Evolutionary conservation across 2,797 vertebrate genomes (phyloP), one percentile per base, ranked within the genome.

Genomic region (Megalops cyprinoides): DNA sequence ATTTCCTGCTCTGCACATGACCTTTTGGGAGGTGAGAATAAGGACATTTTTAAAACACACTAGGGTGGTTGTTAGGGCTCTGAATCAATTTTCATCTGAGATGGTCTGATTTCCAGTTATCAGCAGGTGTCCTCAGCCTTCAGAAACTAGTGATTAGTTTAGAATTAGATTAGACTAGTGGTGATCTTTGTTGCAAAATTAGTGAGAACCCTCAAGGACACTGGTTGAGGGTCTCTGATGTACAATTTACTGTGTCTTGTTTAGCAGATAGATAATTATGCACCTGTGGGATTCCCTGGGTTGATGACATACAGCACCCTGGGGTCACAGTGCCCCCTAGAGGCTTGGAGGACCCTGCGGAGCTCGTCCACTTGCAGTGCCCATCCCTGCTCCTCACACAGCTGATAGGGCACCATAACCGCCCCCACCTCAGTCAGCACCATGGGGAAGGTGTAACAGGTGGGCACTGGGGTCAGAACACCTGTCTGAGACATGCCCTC

Each of bases 1-100:
- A 95, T 48, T 93, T 87, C 0, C 90, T 93, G 86, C 91, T 96
- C 88, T 97, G 97, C 18, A 98, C 90, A 31, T 96, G 91, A 60
- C 97, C 97, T 97, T 81, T 48, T 7, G 6, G 46, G 46, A 67
- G 75, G 7, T 71, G 14, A 48, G 44, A 28, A 83, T n/a, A 1
- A 60, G 28, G 60, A 25, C 60, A 65, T 28, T 65, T 31, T n/a
- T 10, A 34, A 25, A 65, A 25, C 31, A 12, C 49, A 51, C 49
- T 51, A 15, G 49, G 51, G 7, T 15, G 18, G 18, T 51, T 51
- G 49, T 51, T n/a, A 25, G 28, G 28, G 25, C 25, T 25, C n/a
- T 1, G 65, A 65, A 34, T 9, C 15, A 4, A 23, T 56, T 56
- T 56, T n/a, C n/a, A 34, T 67, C 34, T 67, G 9, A 18, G 18